These are phyloP conservation scores for Cephalophus harveyi DNA, from an alignment of 2,113 vertebrate species.

Conservation along the genomic window DNA sequence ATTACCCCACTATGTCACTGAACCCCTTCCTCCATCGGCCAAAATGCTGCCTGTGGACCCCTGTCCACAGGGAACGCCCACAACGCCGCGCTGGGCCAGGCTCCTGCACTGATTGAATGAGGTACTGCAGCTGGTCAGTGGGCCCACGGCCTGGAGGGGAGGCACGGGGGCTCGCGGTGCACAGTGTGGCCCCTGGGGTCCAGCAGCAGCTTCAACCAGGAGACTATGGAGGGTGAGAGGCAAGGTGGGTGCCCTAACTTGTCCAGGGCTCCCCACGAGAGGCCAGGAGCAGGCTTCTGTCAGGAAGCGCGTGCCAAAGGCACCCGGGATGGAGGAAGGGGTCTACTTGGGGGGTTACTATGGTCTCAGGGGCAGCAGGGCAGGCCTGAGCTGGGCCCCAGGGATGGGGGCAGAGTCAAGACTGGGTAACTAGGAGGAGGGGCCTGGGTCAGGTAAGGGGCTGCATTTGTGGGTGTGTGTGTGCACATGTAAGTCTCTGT, in stretches of 20 bases:
- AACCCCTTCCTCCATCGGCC: not conserved
- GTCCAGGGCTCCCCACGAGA: not conserved
- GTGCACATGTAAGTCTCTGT: not conserved
- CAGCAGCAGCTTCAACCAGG: not conserved
- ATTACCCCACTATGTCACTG: not conserved
- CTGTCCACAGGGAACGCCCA: not conserved
- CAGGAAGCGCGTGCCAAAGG: not conserved
- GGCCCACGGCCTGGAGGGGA: not conserved
- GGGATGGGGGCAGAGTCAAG: not conserved
- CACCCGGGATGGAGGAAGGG: not conserved
- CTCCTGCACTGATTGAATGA: not conserved
- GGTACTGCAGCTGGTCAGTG: accelerated
- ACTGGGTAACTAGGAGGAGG: not conserved
- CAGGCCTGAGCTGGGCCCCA: not conserved
- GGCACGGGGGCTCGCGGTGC: not conserved
- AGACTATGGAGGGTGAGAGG: no score
- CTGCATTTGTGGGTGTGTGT: not conserved
- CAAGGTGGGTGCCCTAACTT: not conserved
- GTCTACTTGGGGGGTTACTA: not conserved
- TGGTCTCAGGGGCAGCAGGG: not conserved
- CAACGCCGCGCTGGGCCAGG: not conserved
- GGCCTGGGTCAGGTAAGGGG: not conserved
- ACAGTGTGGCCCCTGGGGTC: not conserved
- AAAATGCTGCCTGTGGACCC: not conserved
- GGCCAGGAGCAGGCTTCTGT: not conserved